Conservation (phyloP, 2,113 vertebrate species). For the Chroicocephalus ridibundus region DNA sequence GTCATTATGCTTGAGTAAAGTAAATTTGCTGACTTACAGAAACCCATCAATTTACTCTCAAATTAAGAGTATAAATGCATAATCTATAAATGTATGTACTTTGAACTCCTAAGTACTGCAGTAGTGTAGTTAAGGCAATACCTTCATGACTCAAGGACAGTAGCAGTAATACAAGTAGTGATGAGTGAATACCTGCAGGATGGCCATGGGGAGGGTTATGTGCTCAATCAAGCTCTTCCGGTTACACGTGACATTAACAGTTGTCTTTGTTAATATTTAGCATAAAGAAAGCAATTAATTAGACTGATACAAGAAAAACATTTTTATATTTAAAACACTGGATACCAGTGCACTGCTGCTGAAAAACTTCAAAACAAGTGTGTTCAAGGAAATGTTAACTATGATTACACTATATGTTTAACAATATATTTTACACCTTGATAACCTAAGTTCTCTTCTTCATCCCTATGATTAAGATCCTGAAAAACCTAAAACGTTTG, state of each 20-base stretch:
- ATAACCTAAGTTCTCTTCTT: neutral
- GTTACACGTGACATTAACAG: neutral
- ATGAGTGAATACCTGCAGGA: neutral
- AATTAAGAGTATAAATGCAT: neutral
- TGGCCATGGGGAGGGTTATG: neutral
- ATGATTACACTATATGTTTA: neutral
- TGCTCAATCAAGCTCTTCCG: neutral
- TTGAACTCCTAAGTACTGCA: neutral
- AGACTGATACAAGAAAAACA: neutral
- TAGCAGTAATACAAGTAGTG: neutral
- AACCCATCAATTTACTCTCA: neutral
- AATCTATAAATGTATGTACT: neutral
- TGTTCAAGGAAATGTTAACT: neutral
- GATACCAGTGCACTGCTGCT: neutral
- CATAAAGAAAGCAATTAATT: neutral
- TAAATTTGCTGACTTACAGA: neutral
- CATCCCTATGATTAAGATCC: constrained; percentile 65
- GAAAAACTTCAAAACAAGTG: neutral
- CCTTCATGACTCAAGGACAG: neutral
- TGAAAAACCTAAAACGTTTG: constrained; percentile 87
- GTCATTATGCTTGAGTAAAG: neutral
- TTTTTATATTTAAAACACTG: neutral
- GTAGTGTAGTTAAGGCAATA: neutral
- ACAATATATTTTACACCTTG: neutral
- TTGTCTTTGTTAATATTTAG: neutral